phyloP scores from a whole-genome alignment of 2,113 vertebrate genomes.

The Montifringilla adamsi region DNA sequence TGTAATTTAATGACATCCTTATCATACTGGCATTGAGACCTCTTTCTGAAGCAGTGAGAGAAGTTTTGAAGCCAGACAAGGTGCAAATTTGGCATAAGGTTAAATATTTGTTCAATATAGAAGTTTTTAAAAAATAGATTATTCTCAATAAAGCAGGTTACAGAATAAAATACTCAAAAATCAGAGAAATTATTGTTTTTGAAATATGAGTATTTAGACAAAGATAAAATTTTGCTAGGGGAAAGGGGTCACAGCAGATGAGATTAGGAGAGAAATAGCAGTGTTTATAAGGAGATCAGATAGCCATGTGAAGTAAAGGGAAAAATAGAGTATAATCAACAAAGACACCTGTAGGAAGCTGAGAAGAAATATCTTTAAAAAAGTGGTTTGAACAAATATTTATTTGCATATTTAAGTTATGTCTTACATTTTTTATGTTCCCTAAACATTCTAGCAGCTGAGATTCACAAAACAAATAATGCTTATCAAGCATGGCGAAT shows the following conservation, averaged over 20 bases:
- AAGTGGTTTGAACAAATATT: background rate
- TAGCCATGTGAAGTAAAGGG: background rate
- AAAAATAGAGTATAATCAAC: background rate
- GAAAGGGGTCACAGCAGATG: background rate
- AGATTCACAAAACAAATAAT: background rate
- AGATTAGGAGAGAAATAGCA: background rate
- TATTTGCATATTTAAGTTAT: background rate
- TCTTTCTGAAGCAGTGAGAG: background rate
- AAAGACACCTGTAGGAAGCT: background rate
- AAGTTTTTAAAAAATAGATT: background rate
- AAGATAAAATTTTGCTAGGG: background rate
- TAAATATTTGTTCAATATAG: background rate
- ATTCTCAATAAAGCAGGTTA: background rate
- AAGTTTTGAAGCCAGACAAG: background rate
- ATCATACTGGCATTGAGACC: background rate
- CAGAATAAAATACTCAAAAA: background rate
- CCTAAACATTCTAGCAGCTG: background rate
- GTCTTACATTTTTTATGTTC: background rate
- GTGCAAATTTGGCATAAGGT: background rate
- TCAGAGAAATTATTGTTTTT: background rate
- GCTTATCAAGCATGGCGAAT: background rate
- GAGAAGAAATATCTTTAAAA: background rate
- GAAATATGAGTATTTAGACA: background rate
- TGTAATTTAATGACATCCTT: background rate
- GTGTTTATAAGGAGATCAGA: background rate